Percentiles rank a stretch among this genome's conserved stretches.
phyloP scores from a whole-genome alignment of 1,140 invertebrate genomes.

The Drosophila tristis region DNA sequence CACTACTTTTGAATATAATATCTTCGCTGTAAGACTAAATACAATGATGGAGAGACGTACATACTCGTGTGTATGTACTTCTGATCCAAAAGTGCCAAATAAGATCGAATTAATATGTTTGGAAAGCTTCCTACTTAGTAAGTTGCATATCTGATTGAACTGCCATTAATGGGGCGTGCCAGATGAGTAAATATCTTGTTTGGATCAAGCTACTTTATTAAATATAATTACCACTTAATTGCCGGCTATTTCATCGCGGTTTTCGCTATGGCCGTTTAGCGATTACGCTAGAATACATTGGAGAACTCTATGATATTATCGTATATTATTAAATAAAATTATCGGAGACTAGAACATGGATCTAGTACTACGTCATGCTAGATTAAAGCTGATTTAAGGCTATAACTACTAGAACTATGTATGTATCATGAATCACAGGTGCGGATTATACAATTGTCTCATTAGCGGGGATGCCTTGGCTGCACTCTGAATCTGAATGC shows the following conservation, averaged over 20 bases:
- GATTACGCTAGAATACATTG: not conserved
- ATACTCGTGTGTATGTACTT: no score
- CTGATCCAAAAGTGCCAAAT: no score
- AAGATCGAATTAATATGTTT: no score
- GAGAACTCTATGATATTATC: not conserved
- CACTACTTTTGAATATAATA: no score
- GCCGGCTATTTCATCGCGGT: not conserved
- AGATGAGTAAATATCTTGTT: not conserved
- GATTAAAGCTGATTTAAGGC: slow-evolving; percentile 4
- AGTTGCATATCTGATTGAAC: no score
- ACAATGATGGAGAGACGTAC: no score
- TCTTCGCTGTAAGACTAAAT: no score
- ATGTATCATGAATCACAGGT: slow-evolving; percentile 5
- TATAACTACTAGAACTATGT: not conserved
- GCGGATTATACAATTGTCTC: slow-evolving; percentile 1
- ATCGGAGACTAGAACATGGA: not conserved
- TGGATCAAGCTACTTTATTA: not conserved
- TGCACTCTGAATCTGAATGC: slow-evolving; percentile 1
- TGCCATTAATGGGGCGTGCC: not conserved
- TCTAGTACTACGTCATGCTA: not conserved
- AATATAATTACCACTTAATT: slow-evolving; percentile 15
- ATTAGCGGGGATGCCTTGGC: not conserved
- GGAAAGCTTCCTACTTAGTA: no score
- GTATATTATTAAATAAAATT: not conserved
- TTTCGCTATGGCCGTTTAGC: slow-evolving; percentile 1